Evolutionary conservation across 2,113 vertebrate species (phyloP).

Genomic region (Danio rerio): GRCz12tu NC_133186.1:24463501-24464000

Average conservation of each 20-base stretch:
- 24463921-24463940: too few relatives aligned
- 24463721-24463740: background rate
- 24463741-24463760: background rate
- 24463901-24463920: too few relatives aligned
- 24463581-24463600: background rate
- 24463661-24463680: conserved; percentile 41
- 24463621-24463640: conserved; percentile 3
- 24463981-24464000: too few relatives aligned
- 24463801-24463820: too few relatives aligned
- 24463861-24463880: too few relatives aligned
- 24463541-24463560: background rate
- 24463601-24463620: conserved; percentile 10
- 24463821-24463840: too few relatives aligned
- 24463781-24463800: conserved; percentile 45
- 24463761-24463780: background rate
- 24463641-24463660: conserved; percentile 52
- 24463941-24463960: too few relatives aligned
- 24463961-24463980: too few relatives aligned
- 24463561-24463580: background rate
- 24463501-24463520: background rate
- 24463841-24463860: too few relatives aligned
- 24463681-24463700: conserved; percentile 23
- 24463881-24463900: too few relatives aligned
- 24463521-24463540: background rate
- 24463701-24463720: background rate